A percentile compares a stretch with the other conserved stretches of the same genome.
These are phyloP conservation scores for Spea multiplicata DNA, from an alignment of 2,113 vertebrate genomes.

Conservation along the genomic window DNA sequence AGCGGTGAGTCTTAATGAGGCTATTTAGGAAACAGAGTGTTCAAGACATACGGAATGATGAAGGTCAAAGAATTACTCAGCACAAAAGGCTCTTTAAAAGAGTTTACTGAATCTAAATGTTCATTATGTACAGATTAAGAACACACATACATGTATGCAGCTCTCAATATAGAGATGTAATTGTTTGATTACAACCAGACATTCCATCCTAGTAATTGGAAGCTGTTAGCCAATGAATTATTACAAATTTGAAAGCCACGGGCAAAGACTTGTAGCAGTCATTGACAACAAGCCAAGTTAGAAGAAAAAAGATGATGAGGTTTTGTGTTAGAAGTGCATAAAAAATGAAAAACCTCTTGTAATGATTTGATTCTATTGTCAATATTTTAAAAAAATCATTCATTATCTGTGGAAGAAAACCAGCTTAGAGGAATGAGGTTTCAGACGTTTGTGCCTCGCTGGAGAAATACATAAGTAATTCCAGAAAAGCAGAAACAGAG, in stretches of 20 bases:
- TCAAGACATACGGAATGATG: background rate
- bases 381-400: slow-evolving; percentile 64
- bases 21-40: background rate
- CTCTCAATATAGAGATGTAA: slow-evolving; percentile 36
- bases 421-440: slow-evolving; percentile 72
- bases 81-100: slow-evolving; percentile 47
- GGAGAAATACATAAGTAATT: slow-evolving; percentile 71
- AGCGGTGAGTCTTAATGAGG: background rate
- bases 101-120: slow-evolving; percentile 36
- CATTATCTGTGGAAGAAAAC: slow-evolving; percentile 65
- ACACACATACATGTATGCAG: slow-evolving; percentile 36
- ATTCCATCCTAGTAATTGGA: slow-evolving; percentile 14
- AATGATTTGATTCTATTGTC: slow-evolving; percentile 50
- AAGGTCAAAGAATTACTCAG: slow-evolving; percentile 35
- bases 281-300: slow-evolving; percentile 31
- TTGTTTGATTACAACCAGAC: slow-evolving; percentile 48
- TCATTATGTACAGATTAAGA: slow-evolving; percentile 48
- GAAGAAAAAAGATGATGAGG: slow-evolving; percentile 27
- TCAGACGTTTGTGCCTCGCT: slow-evolving; percentile 74
- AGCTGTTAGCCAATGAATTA: slow-evolving; percentile 35
- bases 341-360: background rate
- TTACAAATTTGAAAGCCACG: slow-evolving; percentile 24
- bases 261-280: slow-evolving; percentile 25
- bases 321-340: slow-evolving; percentile 15
- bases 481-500: slow-evolving; percentile 71